phyloP scores from a whole-genome alignment of 2,888 invertebrate species.

The Lathronympha strigana region DNA sequence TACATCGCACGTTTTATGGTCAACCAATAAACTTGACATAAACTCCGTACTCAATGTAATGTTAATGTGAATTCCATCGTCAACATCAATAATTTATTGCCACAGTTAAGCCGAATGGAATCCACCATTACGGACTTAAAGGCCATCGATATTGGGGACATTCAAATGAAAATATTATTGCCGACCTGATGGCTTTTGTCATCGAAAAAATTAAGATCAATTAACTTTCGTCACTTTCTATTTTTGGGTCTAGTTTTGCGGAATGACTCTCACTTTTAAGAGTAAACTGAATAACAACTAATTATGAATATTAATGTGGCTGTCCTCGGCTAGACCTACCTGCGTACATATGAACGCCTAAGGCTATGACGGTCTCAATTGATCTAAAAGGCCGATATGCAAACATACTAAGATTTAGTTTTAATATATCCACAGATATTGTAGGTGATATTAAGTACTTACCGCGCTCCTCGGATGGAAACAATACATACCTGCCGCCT shows the following conservation, averaged over 20 bases:
- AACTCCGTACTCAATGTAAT: constrained; percentile 20
- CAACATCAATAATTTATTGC: constrained; percentile 27
- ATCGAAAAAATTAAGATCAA: constrained; percentile 36
- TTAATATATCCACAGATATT: too few species aligned
- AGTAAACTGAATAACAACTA: constrained; percentile 39
- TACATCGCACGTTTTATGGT: constrained; percentile 1
- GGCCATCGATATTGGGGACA: constrained; percentile 13
- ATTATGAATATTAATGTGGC: constrained; percentile 56
- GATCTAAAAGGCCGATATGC: background rate
- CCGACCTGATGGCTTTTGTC: constrained; percentile 4
- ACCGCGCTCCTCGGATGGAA: too few species aligned
- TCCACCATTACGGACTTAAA: constrained; percentile 27
- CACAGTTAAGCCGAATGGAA: constrained; percentile 31
- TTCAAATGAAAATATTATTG: constrained; percentile 11
- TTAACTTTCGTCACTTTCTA: constrained; percentile 56
- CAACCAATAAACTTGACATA: constrained; percentile 17
- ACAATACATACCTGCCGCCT: too few species aligned
- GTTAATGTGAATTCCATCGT: constrained; percentile 27
- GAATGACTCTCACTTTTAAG: constrained; percentile 40
- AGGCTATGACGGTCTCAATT: constrained; percentile 9
- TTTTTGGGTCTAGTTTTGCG: constrained; percentile 27
- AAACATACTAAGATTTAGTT: too few species aligned
- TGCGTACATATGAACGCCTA: background rate
- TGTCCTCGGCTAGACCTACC: constrained; percentile 47
- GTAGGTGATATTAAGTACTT: too few species aligned